A percentile compares a stretch with the other conserved stretches of the same genome.
Evolutionary conservation across 1,140 invertebrate genomes (phyloP).

Genomic region (Cyrtorhinus lividipennis): DNA sequence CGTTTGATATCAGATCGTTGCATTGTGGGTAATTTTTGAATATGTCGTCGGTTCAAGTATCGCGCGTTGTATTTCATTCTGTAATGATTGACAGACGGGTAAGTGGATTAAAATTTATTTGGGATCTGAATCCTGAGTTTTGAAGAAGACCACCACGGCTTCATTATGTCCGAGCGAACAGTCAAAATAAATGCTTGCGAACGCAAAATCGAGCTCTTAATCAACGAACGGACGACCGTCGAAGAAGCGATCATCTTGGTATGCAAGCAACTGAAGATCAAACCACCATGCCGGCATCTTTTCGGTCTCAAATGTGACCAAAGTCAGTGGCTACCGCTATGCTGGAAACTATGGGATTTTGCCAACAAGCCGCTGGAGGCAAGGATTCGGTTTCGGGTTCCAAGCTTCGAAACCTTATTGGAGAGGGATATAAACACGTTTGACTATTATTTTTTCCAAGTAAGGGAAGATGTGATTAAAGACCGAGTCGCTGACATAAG

Average conservation of each 20-base stretch:
- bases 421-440: slow-evolving; percentile 56
- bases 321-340: slow-evolving; percentile 47
- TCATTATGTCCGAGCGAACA: slow-evolving; percentile 10
- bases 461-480: slow-evolving; percentile 57
- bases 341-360: slow-evolving; percentile 35
- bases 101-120: too few relatives aligned
- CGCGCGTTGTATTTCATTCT: too few relatives aligned
- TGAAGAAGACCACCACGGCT: too few relatives aligned
- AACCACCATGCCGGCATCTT: slow-evolving; percentile 55
- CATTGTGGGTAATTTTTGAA: too few relatives aligned
- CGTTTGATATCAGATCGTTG: too few relatives aligned
- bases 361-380: slow-evolving; percentile 48
- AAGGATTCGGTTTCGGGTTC: slow-evolving; percentile 57
- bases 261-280: slow-evolving; percentile 52
- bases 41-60: too few relatives aligned
- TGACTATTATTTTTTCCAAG: slow-evolving; percentile 75
- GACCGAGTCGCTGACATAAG: slow-evolving; percentile 61
- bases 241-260: slow-evolving; percentile 58
- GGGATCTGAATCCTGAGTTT: too few relatives aligned
- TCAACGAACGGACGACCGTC: slow-evolving; percentile 29
- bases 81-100: too few relatives aligned
- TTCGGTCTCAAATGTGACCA: slow-evolving; percentile 51
- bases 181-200: not conserved
- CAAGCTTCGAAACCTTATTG: slow-evolving; percentile 44
- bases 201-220: not conserved